These are phyloP conservation scores for Meiosimyza decipiens DNA, from an alignment of 2,888 invertebrate genomes.

Conservation along the genomic window DNA sequence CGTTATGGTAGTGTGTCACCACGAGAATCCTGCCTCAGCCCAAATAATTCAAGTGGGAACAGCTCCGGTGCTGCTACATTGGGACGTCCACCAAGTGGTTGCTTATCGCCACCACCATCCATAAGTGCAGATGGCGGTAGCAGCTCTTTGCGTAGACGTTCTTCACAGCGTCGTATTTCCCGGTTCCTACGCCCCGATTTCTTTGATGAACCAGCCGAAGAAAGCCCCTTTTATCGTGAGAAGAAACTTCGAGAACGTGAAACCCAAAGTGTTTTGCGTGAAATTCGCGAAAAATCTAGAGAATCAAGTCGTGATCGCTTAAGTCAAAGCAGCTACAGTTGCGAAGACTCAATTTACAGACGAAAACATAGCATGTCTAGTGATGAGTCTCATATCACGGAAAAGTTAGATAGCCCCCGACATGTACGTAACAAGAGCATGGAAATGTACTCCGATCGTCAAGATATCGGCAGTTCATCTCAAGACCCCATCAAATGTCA, in stretches of 20 bases:
- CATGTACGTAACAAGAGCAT: conserved; percentile 64
- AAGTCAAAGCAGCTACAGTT: conserved; percentile 56
- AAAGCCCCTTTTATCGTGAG: conserved; percentile 72
- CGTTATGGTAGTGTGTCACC: conserved; percentile 52
- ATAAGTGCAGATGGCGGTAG: conserved; percentile 47
- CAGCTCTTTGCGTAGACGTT: conserved; percentile 58
- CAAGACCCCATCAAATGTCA: conserved; percentile 42
- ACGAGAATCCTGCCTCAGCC: conserved; percentile 42
- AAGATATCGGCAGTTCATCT: conserved; percentile 21
- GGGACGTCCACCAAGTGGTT: conserved; percentile 62
- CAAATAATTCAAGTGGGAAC: conserved; percentile 10
- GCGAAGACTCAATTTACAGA: conserved; percentile 50
- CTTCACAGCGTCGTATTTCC: conserved; percentile 74
- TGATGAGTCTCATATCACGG: conserved; percentile 40
- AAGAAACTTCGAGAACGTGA: conserved; percentile 76
- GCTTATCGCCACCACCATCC: conserved; percentile 54
- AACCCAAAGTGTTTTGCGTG: conserved; percentile 75
- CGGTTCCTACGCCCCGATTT: conserved; percentile 84
- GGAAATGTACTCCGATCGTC: conserved; percentile 54
- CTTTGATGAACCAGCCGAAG: conserved; percentile 74
- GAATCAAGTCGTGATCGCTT: conserved; percentile 65
- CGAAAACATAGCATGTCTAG: conserved; percentile 53
- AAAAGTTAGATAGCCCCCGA: conserved; percentile 40
- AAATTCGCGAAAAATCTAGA: conserved; percentile 74
- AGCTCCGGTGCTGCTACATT: conserved; percentile 44